A percentile compares a stretch with the other conserved stretches of the same genome.
phyloP scores from a whole-genome alignment of 2,888 invertebrate species.

The Serripes groenlandicus region DNA sequence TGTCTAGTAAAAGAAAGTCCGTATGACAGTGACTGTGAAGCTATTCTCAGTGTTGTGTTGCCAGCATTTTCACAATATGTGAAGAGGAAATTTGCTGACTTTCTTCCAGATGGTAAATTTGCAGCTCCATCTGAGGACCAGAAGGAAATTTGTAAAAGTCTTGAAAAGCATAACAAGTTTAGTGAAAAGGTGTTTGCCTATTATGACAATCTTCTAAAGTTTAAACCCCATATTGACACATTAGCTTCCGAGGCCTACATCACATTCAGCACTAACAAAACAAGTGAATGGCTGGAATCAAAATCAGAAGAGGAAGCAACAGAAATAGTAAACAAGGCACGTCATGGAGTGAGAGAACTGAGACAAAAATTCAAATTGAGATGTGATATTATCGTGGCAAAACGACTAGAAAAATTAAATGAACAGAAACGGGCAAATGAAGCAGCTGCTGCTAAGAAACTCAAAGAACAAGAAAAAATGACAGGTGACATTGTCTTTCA shows the following conservation, averaged over 20 bases:
- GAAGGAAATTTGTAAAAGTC: constrained; percentile 4
- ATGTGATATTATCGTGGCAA: constrained; percentile 43
- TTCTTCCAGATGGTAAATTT: too few relatives aligned
- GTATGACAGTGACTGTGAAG: too few relatives aligned
- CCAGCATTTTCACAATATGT: too few relatives aligned
- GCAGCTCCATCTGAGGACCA: too few relatives aligned
- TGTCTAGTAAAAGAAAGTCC: too few relatives aligned
- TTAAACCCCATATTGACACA: constrained; percentile 39
- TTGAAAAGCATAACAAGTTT: constrained; percentile 35
- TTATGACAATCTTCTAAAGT: constrained; percentile 34
- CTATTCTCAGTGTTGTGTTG: too few relatives aligned
- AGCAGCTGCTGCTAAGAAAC: background rate
- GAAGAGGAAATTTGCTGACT: too few relatives aligned
- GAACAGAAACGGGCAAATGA: constrained; percentile 29
- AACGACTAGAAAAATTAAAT: constrained; percentile 31
- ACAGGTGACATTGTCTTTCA: constrained; percentile 34
- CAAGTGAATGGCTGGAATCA: constrained; percentile 20
- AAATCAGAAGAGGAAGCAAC: constrained; percentile 5
- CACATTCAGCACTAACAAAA: constrained; percentile 53
- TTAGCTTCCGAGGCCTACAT: constrained; percentile 40
- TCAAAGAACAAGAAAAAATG: background rate
- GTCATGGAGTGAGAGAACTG: constrained; percentile 33
- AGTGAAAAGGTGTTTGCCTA: constrained; percentile 44
- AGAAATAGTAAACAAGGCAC: constrained; percentile 19
- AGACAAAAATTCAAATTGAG: constrained; percentile 38